These are phyloP conservation scores for Platalea minor DNA, from an alignment of 2,797 vertebrate genomes.

Conservation along the genomic window DNA sequence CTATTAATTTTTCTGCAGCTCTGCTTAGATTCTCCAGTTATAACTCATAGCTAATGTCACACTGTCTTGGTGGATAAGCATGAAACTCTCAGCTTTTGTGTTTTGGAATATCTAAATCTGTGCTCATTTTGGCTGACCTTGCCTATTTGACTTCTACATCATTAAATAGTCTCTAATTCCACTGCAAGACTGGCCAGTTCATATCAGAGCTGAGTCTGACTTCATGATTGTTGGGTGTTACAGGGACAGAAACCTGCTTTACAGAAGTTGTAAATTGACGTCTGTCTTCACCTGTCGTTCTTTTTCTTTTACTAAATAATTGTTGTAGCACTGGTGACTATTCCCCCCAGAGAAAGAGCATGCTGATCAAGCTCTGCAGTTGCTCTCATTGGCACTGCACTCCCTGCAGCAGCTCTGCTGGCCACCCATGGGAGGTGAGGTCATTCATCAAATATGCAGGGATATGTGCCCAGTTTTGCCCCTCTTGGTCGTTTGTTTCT, in stretches of 20 bases:
- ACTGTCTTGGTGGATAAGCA: neutral
- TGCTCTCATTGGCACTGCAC: neutral
- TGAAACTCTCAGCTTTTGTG: neutral
- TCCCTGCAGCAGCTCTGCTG: neutral
- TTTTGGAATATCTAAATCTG: neutral
- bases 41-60: neutral
- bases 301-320: neutral
- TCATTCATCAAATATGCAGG: neutral
- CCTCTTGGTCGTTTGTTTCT: neutral
- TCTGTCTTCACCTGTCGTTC: neutral
- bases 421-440: neutral
- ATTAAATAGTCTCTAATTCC: neutral
- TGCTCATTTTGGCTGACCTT: neutral
- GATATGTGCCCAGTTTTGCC: neutral
- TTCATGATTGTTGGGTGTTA: neutral
- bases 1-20: neutral
- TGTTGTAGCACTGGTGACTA: neutral
- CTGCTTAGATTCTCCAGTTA: neutral
- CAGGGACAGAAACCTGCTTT: neutral
- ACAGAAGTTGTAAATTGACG: neutral
- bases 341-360: neutral
- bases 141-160: neutral
- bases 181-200: neutral
- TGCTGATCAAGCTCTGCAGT: neutral
- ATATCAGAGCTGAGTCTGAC: neutral